Evolutionary conservation across 2,888 invertebrate genomes (phyloP).

Genomic region (Drosophila nigritarsus): DNA sequence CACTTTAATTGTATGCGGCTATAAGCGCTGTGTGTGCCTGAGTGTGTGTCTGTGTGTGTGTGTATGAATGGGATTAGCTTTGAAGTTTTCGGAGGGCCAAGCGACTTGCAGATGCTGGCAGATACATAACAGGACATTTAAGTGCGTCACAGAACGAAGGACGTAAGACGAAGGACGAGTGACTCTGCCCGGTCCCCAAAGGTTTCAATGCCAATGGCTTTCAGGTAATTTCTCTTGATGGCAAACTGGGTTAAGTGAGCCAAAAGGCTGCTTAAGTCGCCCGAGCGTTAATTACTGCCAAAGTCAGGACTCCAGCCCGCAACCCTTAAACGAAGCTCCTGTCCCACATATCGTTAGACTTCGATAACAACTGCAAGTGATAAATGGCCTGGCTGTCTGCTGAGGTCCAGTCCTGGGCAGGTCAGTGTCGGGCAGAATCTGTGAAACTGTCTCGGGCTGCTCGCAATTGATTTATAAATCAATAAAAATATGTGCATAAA

Average conservation of each 20-base stretch:
- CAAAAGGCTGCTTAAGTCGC: constrained; percentile 45
- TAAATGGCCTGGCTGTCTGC: constrained; percentile 33
- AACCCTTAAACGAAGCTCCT: neutral
- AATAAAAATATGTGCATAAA: constrained; percentile 74
- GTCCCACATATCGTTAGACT: neutral
- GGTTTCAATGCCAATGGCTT: constrained; percentile 46
- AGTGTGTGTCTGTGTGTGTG: neutral
- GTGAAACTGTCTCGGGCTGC: constrained; percentile 17
- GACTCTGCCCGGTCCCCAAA: neutral
- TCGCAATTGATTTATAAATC: constrained; percentile 77
- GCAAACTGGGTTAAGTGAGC: constrained; percentile 32
- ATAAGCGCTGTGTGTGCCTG: constrained; percentile 10
- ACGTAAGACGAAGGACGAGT: neutral
- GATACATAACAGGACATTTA: constrained; percentile 51
- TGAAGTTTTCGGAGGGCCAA: constrained; percentile 37
- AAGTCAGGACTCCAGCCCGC: constrained; percentile 7
- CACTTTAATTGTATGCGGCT: constrained; percentile 47
- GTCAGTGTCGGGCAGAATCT: constrained; percentile 26
- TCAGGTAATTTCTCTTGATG: constrained; percentile 65
- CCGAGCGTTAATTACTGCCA: constrained; percentile 63
- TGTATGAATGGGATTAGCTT: constrained; percentile 48
- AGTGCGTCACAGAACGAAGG: constrained; percentile 29
- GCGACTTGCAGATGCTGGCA: constrained; percentile 14
- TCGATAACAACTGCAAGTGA: constrained; percentile 34
- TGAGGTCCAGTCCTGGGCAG: neutral